phyloP scores from a whole-genome alignment of 2,113 vertebrate species.

The Gallinago jamesoni region DNA sequence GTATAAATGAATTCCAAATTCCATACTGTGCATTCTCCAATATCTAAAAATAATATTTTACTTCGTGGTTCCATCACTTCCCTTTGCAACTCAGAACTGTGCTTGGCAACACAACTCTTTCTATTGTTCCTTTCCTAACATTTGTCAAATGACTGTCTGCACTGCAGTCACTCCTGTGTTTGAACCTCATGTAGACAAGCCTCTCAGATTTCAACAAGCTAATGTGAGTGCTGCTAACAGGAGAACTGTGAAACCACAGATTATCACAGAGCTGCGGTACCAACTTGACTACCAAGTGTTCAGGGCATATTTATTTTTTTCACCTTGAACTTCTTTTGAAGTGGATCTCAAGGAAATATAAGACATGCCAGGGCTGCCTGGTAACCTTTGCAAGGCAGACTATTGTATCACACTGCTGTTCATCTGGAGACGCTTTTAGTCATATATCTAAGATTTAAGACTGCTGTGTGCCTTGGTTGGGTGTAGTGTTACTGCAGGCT shows the following conservation, averaged over 20 bases:
- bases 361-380: neutral
- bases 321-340: neutral
- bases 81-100: neutral
- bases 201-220: neutral
- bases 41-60: constrained; percentile 11
- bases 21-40: neutral
- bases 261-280: too few relatives aligned
- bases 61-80: neutral
- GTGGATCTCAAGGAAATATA: neutral
- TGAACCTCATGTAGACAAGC: neutral
- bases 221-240: accelerated
- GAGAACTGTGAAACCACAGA: neutral
- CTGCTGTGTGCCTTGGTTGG: neutral
- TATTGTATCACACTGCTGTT: neutral
- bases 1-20: neutral
- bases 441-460: neutral
- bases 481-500: accelerated
- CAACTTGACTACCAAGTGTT: neutral
- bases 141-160: neutral
- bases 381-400: neutral
- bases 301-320: neutral
- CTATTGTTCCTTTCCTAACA: neutral
- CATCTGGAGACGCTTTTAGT: neutral
- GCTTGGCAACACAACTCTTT: neutral
- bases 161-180: neutral